Percentiles rank a stretch among this genome's conserved stretches.
Evolutionary conservation across 2,888 invertebrate genomes (phyloP).

Genomic region (Bombylius major): DNA sequence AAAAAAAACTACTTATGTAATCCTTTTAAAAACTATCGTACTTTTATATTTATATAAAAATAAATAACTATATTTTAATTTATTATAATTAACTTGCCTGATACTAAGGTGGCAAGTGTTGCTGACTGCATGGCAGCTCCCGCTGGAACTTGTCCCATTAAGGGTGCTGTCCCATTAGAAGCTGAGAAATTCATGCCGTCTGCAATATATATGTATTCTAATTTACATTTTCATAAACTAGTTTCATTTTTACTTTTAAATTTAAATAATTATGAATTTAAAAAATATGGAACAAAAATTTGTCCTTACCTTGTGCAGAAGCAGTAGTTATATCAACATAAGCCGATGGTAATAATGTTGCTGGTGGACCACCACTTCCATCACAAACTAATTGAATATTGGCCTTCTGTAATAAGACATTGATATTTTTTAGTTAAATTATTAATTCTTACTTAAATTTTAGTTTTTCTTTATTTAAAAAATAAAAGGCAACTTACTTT

Average conservation of each 20-base stretch:
- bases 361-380: conserved; percentile 11
- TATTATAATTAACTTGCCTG: conserved; percentile 13
- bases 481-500: conserved; percentile 4
- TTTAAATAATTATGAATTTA: not conserved
- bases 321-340: conserved; percentile 18
- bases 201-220: conserved; percentile 25
- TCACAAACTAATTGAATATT: conserved; percentile 17
- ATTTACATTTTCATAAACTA: not conserved
- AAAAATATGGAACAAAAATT: no score
- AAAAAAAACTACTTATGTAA: no score
- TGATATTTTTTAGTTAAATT: no score
- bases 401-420: not conserved
- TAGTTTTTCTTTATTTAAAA: no score
- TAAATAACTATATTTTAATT: no score
- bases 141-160: conserved; percentile 24
- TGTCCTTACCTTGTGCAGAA: conserved; percentile 15
- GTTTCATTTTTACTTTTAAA: no score
- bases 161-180: conserved; percentile 19
- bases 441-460: no score
- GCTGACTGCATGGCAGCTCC: conserved; percentile 18
- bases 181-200: conserved; percentile 26
- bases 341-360: conserved; percentile 15
- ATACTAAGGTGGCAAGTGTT: conserved; percentile 15
- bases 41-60: no score
- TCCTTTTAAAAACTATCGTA: no score